Percentiles rank a stretch among this genome's conserved stretches.
Conservation (phyloP, 2,888 invertebrate genomes). For the Tipula confusa region DNA sequence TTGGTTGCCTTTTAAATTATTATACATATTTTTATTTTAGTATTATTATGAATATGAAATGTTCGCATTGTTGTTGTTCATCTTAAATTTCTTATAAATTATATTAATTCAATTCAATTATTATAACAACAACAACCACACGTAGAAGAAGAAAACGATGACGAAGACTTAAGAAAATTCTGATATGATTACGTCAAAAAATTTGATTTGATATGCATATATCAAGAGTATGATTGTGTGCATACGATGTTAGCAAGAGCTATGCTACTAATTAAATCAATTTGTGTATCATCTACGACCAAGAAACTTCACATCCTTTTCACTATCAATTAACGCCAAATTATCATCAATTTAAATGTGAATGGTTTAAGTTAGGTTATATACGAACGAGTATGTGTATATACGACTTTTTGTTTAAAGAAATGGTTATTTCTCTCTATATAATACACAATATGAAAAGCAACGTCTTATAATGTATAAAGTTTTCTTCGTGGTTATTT, state of each 20-base stretch:
- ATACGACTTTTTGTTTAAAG: background rate
- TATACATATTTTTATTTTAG: background rate
- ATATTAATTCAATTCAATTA: background rate
- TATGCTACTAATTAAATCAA: conserved; percentile 13
- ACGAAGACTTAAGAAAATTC: background rate
- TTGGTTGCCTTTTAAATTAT: background rate
- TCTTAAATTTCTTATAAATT: background rate
- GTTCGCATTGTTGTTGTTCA: background rate
- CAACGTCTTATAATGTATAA: background rate
- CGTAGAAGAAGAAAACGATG: background rate
- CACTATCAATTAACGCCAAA: conserved; percentile 25
- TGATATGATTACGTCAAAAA: conserved; percentile 25
- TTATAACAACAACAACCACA: background rate
- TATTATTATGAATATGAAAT: conserved; percentile 13
- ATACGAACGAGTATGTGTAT: background rate
- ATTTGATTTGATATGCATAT: background rate
- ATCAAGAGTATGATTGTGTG: too few species aligned
- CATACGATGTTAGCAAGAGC: background rate
- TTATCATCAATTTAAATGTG: conserved; percentile 25
- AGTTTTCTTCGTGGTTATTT: background rate
- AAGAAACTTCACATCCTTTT: background rate
- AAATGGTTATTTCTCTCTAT: background rate
- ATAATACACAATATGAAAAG: background rate
- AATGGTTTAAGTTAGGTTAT: background rate
- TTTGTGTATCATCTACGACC: background rate